phyloP scores from a whole-genome alignment of 1,140 invertebrate species.

The Lysiphlebus fabarum region DNA sequence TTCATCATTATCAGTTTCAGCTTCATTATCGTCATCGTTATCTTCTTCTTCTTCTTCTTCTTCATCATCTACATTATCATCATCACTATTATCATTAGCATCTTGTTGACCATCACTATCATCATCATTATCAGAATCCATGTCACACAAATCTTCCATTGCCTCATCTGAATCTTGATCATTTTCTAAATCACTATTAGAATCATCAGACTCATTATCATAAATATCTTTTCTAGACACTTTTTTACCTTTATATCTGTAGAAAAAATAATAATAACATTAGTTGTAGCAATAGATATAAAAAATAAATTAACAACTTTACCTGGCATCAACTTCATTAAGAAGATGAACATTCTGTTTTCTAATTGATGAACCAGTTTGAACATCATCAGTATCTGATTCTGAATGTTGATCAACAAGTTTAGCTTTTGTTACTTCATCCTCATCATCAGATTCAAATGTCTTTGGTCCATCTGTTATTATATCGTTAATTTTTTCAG shows the following conservation, averaged over 20 bases:
- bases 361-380: conserved; percentile 58
- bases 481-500: conserved; percentile 61
- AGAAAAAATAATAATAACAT: conserved; percentile 1
- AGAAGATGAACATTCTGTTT: conserved; percentile 65
- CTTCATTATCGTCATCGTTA: conserved; percentile 30
- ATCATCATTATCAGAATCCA: conserved; percentile 19
- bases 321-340: conserved; percentile 63
- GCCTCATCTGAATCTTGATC: conserved; percentile 45
- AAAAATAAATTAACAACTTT: conserved; percentile 13
- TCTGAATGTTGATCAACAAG: conserved; percentile 40
- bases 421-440: conserved; percentile 55
- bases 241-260: conserved; percentile 70
- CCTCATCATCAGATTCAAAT: conserved; percentile 54
- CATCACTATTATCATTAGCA: conserved; percentile 3
- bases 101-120: conserved; percentile 14
- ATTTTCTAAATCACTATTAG: conserved; percentile 24
- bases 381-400: conserved; percentile 32
- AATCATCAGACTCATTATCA: conserved; percentile 33
- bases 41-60: conserved; percentile 36
- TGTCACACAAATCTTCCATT: conserved; percentile 25
- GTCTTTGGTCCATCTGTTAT: conserved; percentile 56
- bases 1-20: conserved; percentile 34
- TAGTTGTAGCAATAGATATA: conserved; percentile 21
- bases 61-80: conserved; percentile 25
- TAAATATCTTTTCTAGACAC: conserved; percentile 57